phyloP scores from a whole-genome alignment of 2,888 invertebrate species.

The Pristionchus japonicus region DNA sequence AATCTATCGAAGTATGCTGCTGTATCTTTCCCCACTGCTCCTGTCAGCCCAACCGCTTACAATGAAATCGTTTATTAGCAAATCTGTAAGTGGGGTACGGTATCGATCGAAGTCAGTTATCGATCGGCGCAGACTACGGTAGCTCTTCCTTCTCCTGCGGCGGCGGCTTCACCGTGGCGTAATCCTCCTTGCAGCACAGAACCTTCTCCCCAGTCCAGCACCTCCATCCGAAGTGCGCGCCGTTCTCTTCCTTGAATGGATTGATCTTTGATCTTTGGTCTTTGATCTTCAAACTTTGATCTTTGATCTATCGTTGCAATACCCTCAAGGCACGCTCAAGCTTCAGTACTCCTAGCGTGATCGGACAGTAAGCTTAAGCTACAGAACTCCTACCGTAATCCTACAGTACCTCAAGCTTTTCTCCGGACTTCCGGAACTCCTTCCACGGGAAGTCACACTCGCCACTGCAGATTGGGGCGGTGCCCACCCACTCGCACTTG shows the following conservation, averaged over 20 bases:
- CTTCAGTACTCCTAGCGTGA: neutral
- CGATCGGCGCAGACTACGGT: neutral
- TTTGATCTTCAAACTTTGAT: neutral
- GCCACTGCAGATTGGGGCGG: neutral
- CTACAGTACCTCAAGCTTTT: neutral
- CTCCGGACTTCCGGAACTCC: neutral
- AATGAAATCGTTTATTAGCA: constrained; percentile 18
- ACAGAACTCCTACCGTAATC: neutral
- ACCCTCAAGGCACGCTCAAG: neutral
- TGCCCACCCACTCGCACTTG: constrained; percentile 4
- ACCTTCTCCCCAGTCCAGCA: neutral
- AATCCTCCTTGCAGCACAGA: neutral
- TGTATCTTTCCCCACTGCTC: neutral
- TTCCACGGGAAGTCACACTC: constrained; percentile 21
- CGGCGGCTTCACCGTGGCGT: neutral
- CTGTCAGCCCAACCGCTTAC: neutral
- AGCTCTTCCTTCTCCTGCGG: neutral
- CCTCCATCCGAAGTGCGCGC: neutral
- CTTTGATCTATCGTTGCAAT: neutral
- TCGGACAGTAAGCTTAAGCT: neutral
- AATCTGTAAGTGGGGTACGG: neutral
- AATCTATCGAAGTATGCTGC: too few relatives aligned
- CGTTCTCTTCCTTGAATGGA: neutral
- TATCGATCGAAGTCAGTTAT: neutral
- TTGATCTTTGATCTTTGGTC: neutral